Base-by-base conservation (phyloP, 2,797 vertebrate species). In the Neomorphus geoffroyi region DNA sequence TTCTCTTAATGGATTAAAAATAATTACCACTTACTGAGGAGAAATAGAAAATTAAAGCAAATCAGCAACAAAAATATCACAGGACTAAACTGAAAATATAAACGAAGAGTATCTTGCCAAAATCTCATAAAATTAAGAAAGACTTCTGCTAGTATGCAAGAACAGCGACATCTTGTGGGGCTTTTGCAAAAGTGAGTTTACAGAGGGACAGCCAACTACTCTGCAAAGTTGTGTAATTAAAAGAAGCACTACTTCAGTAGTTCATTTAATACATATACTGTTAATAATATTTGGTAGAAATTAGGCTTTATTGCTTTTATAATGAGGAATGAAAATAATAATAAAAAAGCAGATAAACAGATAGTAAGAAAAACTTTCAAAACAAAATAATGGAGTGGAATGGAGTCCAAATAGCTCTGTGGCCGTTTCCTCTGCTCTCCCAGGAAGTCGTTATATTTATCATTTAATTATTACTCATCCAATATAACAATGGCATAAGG, bases 291-390 rank as follows among this genome's bases (percentile, higher is more conserved):
- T 92, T 93, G 82, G 92, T 97, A 98, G 88, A 96, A 94, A 95
- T 92, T 86, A 96, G 89, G 93, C 90, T 98, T 98, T 97, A 97
- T 96, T 97, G 97, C 97, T 97, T 97, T 97, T 96, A 88, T 96
- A 96, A 97, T 93, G 94, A 96, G 79, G 77, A 96, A 94, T 95
- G 81, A 80, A 96, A 96, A 88, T 90, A 22, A 23, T 24, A 22
- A 64, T 53, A 62, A 85, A 87, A 62, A 85, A 54, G 39, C 75
- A 92, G 85, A 84, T 61, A 91, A 92, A 92, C 50, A 84, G 50
- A 90, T 85, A 67, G 61, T 87, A 85, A 85, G 65, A 96, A 94
- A 94, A 85, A 86, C 69, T 90, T 64, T 46, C n/a, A 51, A 77
- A 93, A 70, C 61, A 86, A 91, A 95, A 96, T 51, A 94, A 91